Conservation (phyloP, 1,140 invertebrate species). For the Atta colombica region DNA sequence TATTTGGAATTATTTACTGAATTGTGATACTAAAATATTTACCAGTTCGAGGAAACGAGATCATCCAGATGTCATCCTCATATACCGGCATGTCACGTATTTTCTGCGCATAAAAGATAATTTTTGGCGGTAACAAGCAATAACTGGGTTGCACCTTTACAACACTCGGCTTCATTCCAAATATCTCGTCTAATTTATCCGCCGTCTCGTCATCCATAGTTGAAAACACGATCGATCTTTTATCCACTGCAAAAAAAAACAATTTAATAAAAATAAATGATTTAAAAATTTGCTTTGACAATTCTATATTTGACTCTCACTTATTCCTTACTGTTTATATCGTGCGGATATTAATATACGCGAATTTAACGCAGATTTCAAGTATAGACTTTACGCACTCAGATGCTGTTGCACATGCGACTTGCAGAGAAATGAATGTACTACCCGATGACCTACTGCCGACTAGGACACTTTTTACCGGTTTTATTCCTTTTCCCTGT, state of each 20-base stretch:
- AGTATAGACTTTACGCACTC: neutral
- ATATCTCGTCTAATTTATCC: conserved; percentile 89
- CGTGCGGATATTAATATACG: neutral
- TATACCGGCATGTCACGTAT: conserved; percentile 90
- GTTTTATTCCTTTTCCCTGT: conserved; percentile 13
- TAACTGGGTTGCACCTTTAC: conserved; percentile 90
- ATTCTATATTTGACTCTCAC: conserved; percentile 30
- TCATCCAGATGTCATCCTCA: conserved; percentile 92
- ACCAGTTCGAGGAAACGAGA: conserved; percentile 94
- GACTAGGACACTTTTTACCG: conserved; percentile 51
- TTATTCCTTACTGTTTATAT: neutral
- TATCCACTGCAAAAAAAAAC: conserved; percentile 57
- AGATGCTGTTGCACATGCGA: conserved; percentile 46
- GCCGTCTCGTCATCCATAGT: conserved; percentile 89
- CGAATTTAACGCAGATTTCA: neutral
- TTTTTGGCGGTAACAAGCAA: conserved; percentile 90
- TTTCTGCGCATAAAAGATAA: conserved; percentile 89
- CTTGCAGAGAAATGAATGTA: conserved; percentile 68
- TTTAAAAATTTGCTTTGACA: neutral
- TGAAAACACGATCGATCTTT: conserved; percentile 86
- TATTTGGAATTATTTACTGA: neutral
- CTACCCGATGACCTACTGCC: neutral
- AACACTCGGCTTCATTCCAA: conserved; percentile 89
- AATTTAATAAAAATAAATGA: neutral
- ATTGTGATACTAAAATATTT: conserved; percentile 69